Conservation (phyloP, 2,888 invertebrate genomes). For the Cistogaster globosa region DNA sequence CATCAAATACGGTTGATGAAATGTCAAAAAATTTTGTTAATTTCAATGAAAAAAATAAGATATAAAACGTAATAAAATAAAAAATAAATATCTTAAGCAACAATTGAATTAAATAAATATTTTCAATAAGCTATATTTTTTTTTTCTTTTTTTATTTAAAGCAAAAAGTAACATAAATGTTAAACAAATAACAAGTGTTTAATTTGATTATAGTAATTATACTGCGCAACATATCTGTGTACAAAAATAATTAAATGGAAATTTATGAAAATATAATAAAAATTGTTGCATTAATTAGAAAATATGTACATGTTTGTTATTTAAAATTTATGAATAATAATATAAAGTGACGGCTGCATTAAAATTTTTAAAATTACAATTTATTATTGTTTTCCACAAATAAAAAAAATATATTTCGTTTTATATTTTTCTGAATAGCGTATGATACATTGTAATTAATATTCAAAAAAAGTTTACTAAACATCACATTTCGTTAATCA, state of each 20-base stretch:
- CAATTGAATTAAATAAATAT: slow-evolving; percentile 3
- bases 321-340: background rate
- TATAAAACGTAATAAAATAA: slow-evolving; percentile 15
- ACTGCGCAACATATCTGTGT: background rate
- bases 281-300: slow-evolving; percentile 6
- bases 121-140: background rate
- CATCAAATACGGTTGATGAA: slow-evolving; percentile 60
- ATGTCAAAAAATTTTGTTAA: slow-evolving; percentile 48
- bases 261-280: slow-evolving; percentile 4
- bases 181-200: slow-evolving; percentile 21
- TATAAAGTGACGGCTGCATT: background rate
- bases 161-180: slow-evolving; percentile 5
- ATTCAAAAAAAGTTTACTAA: too few species aligned
- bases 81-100: background rate
- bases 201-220: slow-evolving; percentile 1
- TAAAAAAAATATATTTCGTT: background rate
- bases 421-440: background rate
- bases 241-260: background rate
- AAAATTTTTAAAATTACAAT: background rate
- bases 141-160: background rate
- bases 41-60: slow-evolving; percentile 35
- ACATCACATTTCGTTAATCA: background rate
- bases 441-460: too few species aligned
- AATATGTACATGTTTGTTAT: background rate
- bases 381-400: slow-evolving; percentile 2